These are phyloP conservation scores for Hirudinaria manillensis DNA, from an alignment of 2,888 invertebrate species.

Conservation along the genomic window DNA sequence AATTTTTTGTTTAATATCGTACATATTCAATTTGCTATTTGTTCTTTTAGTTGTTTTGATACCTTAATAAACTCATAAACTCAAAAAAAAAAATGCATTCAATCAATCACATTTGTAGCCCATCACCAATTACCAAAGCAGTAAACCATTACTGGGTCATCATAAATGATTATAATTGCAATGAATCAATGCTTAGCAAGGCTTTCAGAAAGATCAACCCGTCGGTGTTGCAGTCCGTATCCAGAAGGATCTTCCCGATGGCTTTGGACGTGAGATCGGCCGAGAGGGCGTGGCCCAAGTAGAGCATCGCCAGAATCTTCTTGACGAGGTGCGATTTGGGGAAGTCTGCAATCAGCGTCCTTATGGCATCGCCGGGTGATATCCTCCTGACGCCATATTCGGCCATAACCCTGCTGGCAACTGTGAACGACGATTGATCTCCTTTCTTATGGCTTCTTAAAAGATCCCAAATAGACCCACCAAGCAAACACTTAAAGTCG, in stretches of 20 bases:
- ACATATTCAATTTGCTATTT: no score
- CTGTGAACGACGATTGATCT: slow-evolving; percentile 41
- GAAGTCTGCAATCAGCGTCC: slow-evolving; percentile 47
- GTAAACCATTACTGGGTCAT: no score
- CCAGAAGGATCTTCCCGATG: slow-evolving; percentile 49
- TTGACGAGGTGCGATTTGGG: slow-evolving; percentile 47
- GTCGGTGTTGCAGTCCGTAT: slow-evolving; percentile 51
- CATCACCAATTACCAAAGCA: no score
- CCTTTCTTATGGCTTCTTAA: neutral
- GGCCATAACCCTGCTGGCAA: slow-evolving; percentile 52
- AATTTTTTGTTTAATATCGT: no score
- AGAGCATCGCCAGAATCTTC: slow-evolving; percentile 46
- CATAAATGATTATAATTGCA: no score
- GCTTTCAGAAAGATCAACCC: no score
- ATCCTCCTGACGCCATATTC: slow-evolving; percentile 52
- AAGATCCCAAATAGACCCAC: neutral
- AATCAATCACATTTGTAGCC: no score
- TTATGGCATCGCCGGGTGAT: slow-evolving; percentile 53
- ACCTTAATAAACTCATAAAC: no score
- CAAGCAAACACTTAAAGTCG: no score
- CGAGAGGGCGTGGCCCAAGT: slow-evolving; percentile 48
- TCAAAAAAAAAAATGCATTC: no score
- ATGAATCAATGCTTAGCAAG: no score
- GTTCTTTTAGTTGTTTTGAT: no score
- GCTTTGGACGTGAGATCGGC: slow-evolving; percentile 52